phyloP scores from a whole-genome alignment of 2,888 invertebrate species.

The Galerucella pusilla region DNA sequence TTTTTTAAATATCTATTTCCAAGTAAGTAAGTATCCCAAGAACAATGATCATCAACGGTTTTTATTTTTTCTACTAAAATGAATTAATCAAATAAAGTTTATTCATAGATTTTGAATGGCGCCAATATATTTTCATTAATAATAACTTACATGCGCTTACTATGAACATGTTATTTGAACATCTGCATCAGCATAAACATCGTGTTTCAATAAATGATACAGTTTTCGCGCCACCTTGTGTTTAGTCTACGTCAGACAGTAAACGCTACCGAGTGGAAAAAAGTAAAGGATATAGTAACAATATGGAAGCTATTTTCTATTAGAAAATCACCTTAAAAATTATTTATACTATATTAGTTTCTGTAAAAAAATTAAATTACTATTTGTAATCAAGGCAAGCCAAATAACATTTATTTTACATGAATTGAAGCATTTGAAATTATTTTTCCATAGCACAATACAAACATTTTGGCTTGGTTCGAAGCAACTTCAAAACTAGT shows the following conservation, averaged over 20 bases:
- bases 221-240: slow-evolving; percentile 3
- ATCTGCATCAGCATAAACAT: slow-evolving; percentile 11
- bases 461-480: no score
- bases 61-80: background rate
- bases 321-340: no score
- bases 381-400: no score
- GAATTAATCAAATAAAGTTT: background rate
- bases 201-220: background rate
- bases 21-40: background rate
- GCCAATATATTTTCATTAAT: background rate
- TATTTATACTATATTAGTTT: no score
- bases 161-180: slow-evolving; percentile 9
- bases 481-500: no score
- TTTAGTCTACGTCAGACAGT: slow-evolving; percentile 7
- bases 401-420: no score
- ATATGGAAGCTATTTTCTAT: no score
- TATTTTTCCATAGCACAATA: no score
- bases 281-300: no score
- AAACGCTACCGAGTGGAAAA: background rate
- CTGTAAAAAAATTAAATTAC: no score
- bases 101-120: slow-evolving; percentile 1
- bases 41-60: background rate
- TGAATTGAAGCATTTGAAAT: no score
- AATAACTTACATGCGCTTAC: background rate
- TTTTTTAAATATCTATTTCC: background rate